Base-by-base conservation (phyloP, 1,140 invertebrate genomes). In the Leguminivora glycinivorella region DNA sequence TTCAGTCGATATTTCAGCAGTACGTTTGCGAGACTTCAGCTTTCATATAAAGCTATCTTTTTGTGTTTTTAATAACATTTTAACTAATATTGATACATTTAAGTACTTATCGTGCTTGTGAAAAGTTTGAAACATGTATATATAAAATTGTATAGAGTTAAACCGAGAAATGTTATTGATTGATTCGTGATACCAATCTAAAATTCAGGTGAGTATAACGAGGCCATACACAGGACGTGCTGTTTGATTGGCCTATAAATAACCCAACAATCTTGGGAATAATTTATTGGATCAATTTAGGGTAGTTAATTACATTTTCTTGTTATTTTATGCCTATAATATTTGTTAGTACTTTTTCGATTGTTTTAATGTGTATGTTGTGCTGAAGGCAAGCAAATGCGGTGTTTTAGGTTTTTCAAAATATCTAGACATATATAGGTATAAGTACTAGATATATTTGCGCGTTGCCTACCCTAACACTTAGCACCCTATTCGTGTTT, bases 1-100 rank as follows among this genome's bases (percentile, higher is more conserved):
- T 29, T 63, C 58, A 63, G 58, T 63, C 58, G 58, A 63, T 63
- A 63, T 63, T 63, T 63, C 58, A 63, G 58, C 58, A 10, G 47
- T 52, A 19, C 1, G 19, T 22, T 0, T 52, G 6, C n/a, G 17
- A 17, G 47, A 22, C 47, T 52, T 6, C 6, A 22, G 17, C 4
- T 52, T 52, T 4, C 14, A 52, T 22, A 19, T 19, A 22, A 22
- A n/a, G 40, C 40, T 43, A n/a, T n/a, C n/a, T 22, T 52, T 52
- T 6, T 3, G 19, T 52, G 6, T 52, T 22, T 52, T 19, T 52
- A 52, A 1, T 22, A 19, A 17, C 0, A 22, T 52, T 7, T 10
- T 10, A 9, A 52, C 19, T 52, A 52, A 52, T 22, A 52, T 52
- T 22, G 1, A 9, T 5, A 47, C 5, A 22, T 22, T 52, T 10